These are phyloP conservation scores for Erpornis zantholeuca DNA, from an alignment of 2,113 vertebrate genomes.

Conservation along the genomic window DNA sequence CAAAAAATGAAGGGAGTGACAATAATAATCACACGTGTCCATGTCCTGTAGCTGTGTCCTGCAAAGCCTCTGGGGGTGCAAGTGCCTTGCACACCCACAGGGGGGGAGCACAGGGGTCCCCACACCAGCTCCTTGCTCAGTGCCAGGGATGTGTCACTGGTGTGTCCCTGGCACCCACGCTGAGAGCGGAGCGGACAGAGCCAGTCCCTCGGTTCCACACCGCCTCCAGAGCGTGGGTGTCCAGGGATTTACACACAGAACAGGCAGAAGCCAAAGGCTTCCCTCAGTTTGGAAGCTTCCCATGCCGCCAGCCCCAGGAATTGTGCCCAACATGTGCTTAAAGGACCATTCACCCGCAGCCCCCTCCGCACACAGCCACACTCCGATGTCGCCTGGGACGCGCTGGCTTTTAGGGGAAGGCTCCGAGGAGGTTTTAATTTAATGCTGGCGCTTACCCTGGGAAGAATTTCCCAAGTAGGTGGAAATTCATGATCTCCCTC, in stretches of 20 bases:
- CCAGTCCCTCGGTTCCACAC: neutral
- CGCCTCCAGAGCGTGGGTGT: neutral
- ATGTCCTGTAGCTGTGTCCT: neutral
- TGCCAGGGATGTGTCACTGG: fast-evolving
- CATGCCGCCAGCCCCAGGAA: neutral
- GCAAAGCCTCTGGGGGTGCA: neutral
- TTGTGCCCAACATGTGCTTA: fast-evolving
- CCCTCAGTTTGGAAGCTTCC: neutral
- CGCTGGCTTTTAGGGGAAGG: neutral
- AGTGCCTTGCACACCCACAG: fast-evolving
- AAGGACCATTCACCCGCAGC: neutral
- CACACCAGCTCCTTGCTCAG: neutral
- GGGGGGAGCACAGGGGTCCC: neutral
- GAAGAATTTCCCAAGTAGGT: conserved; percentile 26
- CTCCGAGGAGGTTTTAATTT: conserved; percentile 33
- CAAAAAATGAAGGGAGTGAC: neutral
- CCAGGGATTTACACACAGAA: neutral
- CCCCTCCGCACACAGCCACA: neutral
- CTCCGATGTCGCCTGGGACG: neutral
- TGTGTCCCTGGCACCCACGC: neutral
- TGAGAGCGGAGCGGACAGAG: fast-evolving
- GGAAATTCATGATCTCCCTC: neutral
- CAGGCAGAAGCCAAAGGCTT: neutral
- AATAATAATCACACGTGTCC: neutral
- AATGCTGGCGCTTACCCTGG: neutral